A percentile compares a stretch with the other conserved stretches of the same genome.
Conservation (phyloP, 2,888 invertebrate genomes). For the Ephialtes manifestator region DNA sequence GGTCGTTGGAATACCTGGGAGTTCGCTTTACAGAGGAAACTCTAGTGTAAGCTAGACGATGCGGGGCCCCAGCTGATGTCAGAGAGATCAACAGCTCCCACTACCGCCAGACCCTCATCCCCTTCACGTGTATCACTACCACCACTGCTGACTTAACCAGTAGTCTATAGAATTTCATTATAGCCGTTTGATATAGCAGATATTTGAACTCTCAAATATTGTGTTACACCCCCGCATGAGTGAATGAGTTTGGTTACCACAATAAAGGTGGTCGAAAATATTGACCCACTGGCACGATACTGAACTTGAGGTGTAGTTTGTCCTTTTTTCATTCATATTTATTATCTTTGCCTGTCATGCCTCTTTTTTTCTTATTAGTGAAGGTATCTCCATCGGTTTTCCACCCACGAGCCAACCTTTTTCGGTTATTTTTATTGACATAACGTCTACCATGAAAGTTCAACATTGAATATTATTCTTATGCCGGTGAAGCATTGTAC, state of each 20-base stretch:
- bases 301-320: background rate
- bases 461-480: background rate
- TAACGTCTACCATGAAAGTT: background rate
- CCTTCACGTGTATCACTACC: background rate
- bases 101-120: background rate
- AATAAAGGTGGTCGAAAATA: slow-evolving; percentile 13
- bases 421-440: background rate
- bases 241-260: background rate
- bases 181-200: background rate
- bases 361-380: background rate
- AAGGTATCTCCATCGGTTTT: background rate
- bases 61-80: slow-evolving; percentile 23
- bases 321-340: slow-evolving; percentile 1
- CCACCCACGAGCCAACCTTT: background rate
- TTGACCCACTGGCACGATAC: background rate
- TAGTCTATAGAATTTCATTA: slow-evolving; percentile 23
- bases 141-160: background rate
- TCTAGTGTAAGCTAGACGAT: slow-evolving; percentile 3
- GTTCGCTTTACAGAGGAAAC: slow-evolving; percentile 5
- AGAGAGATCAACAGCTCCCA: slow-evolving; percentile 42
- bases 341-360: slow-evolving; percentile 5
- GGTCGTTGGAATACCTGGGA: slow-evolving; percentile 43
- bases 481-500: background rate
- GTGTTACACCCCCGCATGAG: background rate
- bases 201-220: slow-evolving; percentile 26